A percentile compares a stretch with the other conserved stretches of the same genome.
These are phyloP conservation scores for Ursus arctos DNA, from an alignment of 2,113 vertebrate genomes.

Conservation along the genomic window DNA sequence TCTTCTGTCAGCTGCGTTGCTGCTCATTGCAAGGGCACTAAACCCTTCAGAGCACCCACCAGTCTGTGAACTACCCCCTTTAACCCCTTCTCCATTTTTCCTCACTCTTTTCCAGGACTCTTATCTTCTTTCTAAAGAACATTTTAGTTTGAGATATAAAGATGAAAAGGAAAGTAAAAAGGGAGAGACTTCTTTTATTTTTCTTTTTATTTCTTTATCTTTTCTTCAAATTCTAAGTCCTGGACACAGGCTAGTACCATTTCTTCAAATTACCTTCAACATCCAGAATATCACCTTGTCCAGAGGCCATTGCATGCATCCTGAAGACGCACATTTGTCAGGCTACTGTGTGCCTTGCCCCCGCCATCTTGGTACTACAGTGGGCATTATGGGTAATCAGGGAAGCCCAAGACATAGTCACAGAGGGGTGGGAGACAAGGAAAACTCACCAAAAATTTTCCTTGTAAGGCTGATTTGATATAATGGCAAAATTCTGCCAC, in stretches of 20 bases:
- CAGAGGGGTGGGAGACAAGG: background rate
- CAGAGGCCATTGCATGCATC: background rate
- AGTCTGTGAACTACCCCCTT: background rate
- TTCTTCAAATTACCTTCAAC: background rate
- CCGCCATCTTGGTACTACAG: fast-evolving
- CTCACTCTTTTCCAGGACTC: background rate
- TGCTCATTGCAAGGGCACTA: background rate
- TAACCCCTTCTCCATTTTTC: background rate
- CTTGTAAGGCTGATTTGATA: background rate
- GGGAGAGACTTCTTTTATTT: background rate
- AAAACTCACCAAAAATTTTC: background rate
- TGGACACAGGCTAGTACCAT: background rate
- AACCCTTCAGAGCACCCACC: background rate
- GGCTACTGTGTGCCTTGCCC: fast-evolving
- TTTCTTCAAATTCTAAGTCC: background rate
- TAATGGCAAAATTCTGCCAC: background rate
- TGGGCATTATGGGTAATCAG: background rate
- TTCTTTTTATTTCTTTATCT: background rate
- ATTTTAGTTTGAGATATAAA: conserved; percentile 37
- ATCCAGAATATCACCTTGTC: background rate
- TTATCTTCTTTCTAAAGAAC: background rate
- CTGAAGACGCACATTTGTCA: background rate
- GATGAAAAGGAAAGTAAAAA: background rate
- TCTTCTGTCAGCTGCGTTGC: background rate
- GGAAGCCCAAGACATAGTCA: background rate